These are phyloP conservation scores for Ctena decussata DNA, from an alignment of 2,888 invertebrate species.

Conservation along the genomic window DNA sequence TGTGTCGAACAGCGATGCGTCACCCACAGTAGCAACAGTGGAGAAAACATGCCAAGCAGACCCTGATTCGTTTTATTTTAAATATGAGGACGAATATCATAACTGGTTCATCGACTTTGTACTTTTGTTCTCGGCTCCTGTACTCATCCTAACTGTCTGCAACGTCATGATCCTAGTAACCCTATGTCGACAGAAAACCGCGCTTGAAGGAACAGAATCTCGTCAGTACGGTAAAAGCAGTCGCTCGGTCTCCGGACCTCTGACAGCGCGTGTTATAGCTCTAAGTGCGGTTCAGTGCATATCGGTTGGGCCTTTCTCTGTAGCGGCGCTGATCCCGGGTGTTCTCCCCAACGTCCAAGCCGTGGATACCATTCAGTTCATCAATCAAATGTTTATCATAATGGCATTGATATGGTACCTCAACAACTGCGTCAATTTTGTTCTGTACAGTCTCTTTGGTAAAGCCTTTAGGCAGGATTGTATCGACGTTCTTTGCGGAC, in stretches of 20 bases:
- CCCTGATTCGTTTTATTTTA: not conserved
- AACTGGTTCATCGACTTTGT: conserved; percentile 1
- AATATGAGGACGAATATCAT: not conserved
- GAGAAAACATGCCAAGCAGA: not conserved
- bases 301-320: not conserved
- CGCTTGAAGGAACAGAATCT: not conserved
- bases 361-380: not conserved
- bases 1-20: too few species aligned
- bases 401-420: not conserved
- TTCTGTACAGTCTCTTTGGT: not conserved
- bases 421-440: conserved; percentile 1
- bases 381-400: not conserved
- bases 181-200: not conserved
- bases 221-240: not conserved
- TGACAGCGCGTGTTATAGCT: not conserved
- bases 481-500: too few species aligned
- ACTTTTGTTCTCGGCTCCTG: not conserved
- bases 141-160: not conserved
- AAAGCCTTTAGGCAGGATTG: not conserved
- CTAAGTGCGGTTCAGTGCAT: not conserved
- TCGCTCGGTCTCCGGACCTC: not conserved
- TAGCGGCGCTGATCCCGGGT: not conserved
- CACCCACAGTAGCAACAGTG: too few species aligned
- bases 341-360: not conserved
- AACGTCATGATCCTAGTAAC: not conserved